Evolutionary conservation across 2,113 vertebrate genomes (phyloP), one percentile per base, ranked within the genome.

Genomic region (Mellivora capensis): DNA sequence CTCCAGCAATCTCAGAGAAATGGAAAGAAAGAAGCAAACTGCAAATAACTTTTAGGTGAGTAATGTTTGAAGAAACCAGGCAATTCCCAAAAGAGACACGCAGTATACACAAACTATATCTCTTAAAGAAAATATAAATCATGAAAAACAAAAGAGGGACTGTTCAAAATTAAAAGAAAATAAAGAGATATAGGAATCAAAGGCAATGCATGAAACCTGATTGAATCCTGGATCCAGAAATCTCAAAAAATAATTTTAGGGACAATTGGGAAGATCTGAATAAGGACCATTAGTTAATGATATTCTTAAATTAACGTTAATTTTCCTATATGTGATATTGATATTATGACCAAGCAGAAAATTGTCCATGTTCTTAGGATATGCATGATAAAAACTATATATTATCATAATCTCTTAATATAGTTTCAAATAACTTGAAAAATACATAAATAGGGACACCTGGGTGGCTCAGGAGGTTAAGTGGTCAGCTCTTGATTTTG

Each of bases 21-120:
- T 96, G 8, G 87, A 96, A 95, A 23, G 93, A 91, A 91, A 95
- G 72, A 95, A 71, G 12, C 6, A 89, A 96, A 91, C 0, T 93
- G 57, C n/a, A 94, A 95, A 79, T 81, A 83, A 80, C 47, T 71
- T 96, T 82, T 91, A 21, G 14, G 76, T 95, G 29, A 86, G 88
- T 49, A 91, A 62, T 87, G 12, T 47, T 95, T 77, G 69, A 62
- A 49, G 52, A 93, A 81, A 90, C 6, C 20, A 91, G n/a, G 8
- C 25, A 95, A 74, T 59, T 91, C 64, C 69, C 83, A 77, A 85
- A 42, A 90, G 34, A 96, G 27, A 77, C 42, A 85, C 39, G 34
- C 91, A 72, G 18, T 89, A 74, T 59, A 71, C 25, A 93, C 14
- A 96, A 88, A 94, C 31, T 77, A 5, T 37, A 44, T 72, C 7